A percentile compares a stretch with the other conserved stretches of the same genome.
Evolutionary conservation across 2,113 vertebrate species (phyloP).

Genomic region (Ameiurus melas): DNA sequence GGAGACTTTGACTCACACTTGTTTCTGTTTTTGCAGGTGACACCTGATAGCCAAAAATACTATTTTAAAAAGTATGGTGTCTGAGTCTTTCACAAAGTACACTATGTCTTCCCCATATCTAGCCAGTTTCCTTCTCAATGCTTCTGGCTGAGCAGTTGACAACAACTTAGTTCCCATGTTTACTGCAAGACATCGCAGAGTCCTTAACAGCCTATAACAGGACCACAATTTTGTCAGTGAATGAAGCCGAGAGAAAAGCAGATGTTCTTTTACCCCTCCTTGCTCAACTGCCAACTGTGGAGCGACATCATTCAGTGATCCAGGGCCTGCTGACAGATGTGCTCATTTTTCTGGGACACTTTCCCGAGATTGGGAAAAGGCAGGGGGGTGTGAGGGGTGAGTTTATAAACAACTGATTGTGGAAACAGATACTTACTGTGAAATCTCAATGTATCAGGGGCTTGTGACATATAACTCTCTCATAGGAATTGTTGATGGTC

Average conservation of each 20-base stretch:
- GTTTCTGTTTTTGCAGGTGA: background rate
- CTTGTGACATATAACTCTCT: conserved; percentile 32
- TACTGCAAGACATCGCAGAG: background rate
- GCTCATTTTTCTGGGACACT: conserved; percentile 33
- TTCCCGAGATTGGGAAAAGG: conserved; percentile 32
- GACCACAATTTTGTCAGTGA: conserved; percentile 3
- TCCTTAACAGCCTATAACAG: conserved; percentile 7
- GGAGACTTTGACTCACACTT: background rate
- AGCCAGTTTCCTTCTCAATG: background rate
- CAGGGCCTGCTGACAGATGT: conserved; percentile 31
- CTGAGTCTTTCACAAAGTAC: background rate
- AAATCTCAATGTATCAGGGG: conserved; percentile 28
- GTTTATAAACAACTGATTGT: conserved; percentile 35
- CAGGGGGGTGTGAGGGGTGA: background rate
- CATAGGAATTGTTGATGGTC: conserved; percentile 12
- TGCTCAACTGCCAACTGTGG: conserved; percentile 21
- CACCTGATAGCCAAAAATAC: background rate
- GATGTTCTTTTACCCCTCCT: conserved; percentile 46
- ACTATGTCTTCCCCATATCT: background rate
- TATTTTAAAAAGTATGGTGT: background rate
- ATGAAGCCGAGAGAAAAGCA: conserved; percentile 34
- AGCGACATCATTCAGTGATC: conserved; percentile 47
- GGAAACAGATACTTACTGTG: conserved; percentile 46
- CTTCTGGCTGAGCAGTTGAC: background rate
- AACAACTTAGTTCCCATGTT: conserved; percentile 5